A percentile compares a stretch with the other conserved stretches of the same genome.
Conservation (phyloP, 1,140 invertebrate species). For the Chymomyza costata region DNA sequence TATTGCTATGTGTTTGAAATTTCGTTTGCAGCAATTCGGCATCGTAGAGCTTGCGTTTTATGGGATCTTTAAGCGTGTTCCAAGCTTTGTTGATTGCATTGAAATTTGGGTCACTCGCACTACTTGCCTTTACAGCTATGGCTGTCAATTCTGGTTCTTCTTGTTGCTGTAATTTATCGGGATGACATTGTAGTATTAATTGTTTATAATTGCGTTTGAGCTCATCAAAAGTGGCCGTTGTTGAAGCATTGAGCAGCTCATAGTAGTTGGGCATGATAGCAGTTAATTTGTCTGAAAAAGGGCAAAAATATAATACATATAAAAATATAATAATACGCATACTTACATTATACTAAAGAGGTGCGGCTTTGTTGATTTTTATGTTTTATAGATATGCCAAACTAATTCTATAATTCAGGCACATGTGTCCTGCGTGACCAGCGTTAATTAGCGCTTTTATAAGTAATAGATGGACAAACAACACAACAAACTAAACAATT, state of each 20-base stretch:
- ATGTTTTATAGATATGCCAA: not conserved
- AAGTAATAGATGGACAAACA: too few relatives aligned
- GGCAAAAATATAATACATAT: constrained; percentile 11
- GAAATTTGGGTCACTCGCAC: constrained; percentile 53
- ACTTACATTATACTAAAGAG: constrained; percentile 43
- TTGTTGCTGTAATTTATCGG: constrained; percentile 68
- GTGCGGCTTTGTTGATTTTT: not conserved
- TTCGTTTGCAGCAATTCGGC: constrained; percentile 66
- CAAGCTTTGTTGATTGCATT: constrained; percentile 68
- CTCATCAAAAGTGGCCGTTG: constrained; percentile 59
- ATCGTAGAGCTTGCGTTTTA: constrained; percentile 66
- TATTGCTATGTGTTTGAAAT: constrained; percentile 65
- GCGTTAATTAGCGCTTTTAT: too few relatives aligned
- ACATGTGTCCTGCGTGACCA: not conserved
- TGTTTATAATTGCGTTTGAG: constrained; percentile 68
- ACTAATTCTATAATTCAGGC: not conserved
- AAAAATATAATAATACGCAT: not conserved
- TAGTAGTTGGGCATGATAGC: constrained; percentile 51
- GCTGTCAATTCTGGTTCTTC: not conserved
- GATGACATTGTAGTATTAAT: constrained; percentile 74
- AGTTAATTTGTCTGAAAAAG: constrained; percentile 25
- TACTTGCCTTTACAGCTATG: constrained; percentile 23
- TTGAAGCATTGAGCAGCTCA: constrained; percentile 47
- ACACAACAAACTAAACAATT: too few relatives aligned
- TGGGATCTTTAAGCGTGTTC: constrained; percentile 72